phyloP scores from a whole-genome alignment of 2,888 invertebrate species.

The Notodonta ziczac region DNA sequence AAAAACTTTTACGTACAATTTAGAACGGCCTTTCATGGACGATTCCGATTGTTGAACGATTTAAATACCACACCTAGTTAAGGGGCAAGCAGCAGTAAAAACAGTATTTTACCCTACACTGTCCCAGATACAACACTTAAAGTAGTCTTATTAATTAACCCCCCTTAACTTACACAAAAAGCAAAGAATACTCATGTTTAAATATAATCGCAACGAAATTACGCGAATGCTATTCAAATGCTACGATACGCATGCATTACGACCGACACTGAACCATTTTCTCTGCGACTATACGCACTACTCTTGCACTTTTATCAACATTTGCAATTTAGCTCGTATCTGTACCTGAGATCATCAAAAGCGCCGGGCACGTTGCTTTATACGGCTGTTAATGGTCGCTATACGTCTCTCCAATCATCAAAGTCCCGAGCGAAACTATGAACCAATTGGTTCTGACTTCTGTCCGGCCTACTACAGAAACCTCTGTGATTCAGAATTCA shows the following conservation, averaged over 20 bases:
- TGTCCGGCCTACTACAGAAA: too few relatives aligned
- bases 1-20: conserved; percentile 4
- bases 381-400: conserved; percentile 39
- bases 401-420: not conserved
- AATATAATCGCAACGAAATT: too few relatives aligned
- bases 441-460: too few relatives aligned
- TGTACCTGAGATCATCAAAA: conserved; percentile 34
- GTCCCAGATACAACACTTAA: too few relatives aligned
- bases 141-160: too few relatives aligned
- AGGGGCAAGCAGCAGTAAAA: too few relatives aligned
- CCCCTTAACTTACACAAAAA: too few relatives aligned
- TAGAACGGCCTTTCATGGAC: not conserved
- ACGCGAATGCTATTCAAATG: not conserved
- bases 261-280: conserved; percentile 7
- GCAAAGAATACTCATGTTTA: too few relatives aligned
- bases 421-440: not conserved
- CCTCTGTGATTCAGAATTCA: too few relatives aligned
- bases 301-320: conserved; percentile 1
- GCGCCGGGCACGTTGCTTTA: conserved; percentile 52
- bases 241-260: conserved; percentile 5
- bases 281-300: conserved; percentile 26
- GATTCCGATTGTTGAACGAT: too few relatives aligned
- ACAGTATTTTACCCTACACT: too few relatives aligned
- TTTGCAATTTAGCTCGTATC: not conserved
- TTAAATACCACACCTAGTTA: too few relatives aligned